These are phyloP conservation scores for Meganola albula DNA, from an alignment of 2,888 invertebrate species.

Conservation along the genomic window DNA sequence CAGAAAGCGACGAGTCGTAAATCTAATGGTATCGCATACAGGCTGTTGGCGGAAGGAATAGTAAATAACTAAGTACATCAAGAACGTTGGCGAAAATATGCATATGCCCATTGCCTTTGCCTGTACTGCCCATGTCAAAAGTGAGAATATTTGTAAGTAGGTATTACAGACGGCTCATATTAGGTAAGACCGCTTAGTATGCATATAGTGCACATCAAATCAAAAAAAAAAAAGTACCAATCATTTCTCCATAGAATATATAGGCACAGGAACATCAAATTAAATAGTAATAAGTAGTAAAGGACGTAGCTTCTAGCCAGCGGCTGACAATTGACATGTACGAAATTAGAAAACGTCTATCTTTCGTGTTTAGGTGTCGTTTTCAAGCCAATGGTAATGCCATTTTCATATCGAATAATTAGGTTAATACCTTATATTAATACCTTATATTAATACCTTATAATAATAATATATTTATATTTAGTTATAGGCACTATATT, in stretches of 20 bases:
- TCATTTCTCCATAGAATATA: too few species aligned
- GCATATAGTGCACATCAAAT: too few species aligned
- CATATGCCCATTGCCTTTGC: conserved; percentile 32
- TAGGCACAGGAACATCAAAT: too few species aligned
- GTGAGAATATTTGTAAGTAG: too few species aligned
- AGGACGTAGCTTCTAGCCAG: conserved; percentile 7
- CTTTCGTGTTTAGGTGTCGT: conserved; percentile 35
- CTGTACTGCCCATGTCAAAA: conserved; percentile 22
- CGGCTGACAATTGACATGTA: conserved; percentile 29
- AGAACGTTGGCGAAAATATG: conserved; percentile 39
- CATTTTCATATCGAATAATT: conserved; percentile 32
- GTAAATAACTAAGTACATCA: too few species aligned
- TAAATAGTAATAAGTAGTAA: too few species aligned
- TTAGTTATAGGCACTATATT: background rate
- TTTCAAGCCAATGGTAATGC: conserved; percentile 25
- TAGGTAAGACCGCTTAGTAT: too few species aligned
- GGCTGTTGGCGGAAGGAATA: conserved; percentile 43
- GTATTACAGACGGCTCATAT: too few species aligned
- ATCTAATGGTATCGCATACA: conserved; percentile 49
- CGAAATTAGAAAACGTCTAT: conserved; percentile 28
- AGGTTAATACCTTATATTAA: conserved; percentile 17
- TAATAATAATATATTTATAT: background rate
- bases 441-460: background rate
- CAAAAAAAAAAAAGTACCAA: too few species aligned
- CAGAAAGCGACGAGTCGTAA: conserved; percentile 48